Base-by-base conservation (phyloP, 2,888 invertebrate species). In the Philhelius pedissequus region DNA sequence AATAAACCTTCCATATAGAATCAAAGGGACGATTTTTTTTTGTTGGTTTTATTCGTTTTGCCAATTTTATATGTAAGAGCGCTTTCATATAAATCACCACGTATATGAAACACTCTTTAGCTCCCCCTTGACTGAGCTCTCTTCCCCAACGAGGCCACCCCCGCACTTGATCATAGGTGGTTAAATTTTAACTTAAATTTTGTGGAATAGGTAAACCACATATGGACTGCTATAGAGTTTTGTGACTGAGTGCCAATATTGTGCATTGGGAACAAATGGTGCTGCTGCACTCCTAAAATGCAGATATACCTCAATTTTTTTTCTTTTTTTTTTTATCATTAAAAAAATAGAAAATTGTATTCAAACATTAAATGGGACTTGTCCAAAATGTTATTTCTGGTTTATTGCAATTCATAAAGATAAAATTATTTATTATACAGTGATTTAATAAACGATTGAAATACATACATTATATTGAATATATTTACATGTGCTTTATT, bases 221-320 rank as follows among this genome's bases (percentile, higher is more conserved):
- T 75, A 75, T 79, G 79, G 75, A 84, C 75, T 75, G 79, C 66
- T 70, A 75, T 79, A 75, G 50, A 64, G 52, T 70, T 64, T 75
- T 79, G 74, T 70, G 75, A 84, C 70, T 79, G 74, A 84, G 66
- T 84, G 83, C 83, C 83, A 84, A 84, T 79, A 60, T 45, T 60
- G 9, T 43, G 38, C 75, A 64, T 68, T 15, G 35, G 43, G 56
- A 30, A 84, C 75, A 76, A 68, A 71, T 75, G 70, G 76, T 81
- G 76, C 32, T 48, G n/a, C 25, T 56, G 20, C 66, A 64, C 75
- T 70, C 75, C 70, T 60, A 38, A 79, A 84, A 75, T 75, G 75
- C 38, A 60, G 66, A 79, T 84, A 78, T 69, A n/a, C n/a, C 69
- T 79, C 1, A n/a, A 13, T 27, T 40, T 25, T 22, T 7, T 13